Conservation (phyloP, 2,797 vertebrate species). For the Diplodus puntazzo region DNA sequence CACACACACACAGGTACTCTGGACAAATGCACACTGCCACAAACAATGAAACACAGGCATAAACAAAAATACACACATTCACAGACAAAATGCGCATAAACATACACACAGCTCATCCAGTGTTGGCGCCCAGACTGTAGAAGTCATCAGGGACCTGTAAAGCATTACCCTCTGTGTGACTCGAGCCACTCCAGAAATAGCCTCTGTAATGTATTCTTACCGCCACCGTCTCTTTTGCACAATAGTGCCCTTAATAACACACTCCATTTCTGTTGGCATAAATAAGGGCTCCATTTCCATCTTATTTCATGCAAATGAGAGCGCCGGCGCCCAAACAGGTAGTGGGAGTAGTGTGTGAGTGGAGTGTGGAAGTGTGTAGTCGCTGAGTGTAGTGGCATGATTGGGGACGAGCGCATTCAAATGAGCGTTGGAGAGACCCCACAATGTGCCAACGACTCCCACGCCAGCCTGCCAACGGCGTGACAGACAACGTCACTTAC, state of each 20-base stretch:
- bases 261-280: constrained; percentile 88
- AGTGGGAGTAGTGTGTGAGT: constrained; percentile 84
- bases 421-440: constrained; percentile 83
- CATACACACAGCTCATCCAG: constrained; percentile 62
- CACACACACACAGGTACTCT: constrained; percentile 6
- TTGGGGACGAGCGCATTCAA: constrained; percentile 83
- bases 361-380: constrained; percentile 81
- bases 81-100: constrained; percentile 66
- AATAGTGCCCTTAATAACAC: constrained; percentile 88
- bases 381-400: constrained; percentile 78
- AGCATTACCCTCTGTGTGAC: constrained; percentile 86
- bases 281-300: constrained; percentile 88
- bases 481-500: constrained; percentile 85
- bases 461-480: constrained; percentile 79
- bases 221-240: constrained; percentile 85
- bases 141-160: constrained; percentile 86
- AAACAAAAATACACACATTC: constrained; percentile 59
- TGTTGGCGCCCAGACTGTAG: constrained; percentile 77
- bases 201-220: constrained; percentile 87
- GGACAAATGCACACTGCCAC: constrained; percentile 45
- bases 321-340: constrained; percentile 82
- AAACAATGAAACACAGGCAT: constrained; percentile 50
- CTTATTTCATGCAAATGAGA: constrained; percentile 89
- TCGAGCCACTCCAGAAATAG: constrained; percentile 87
- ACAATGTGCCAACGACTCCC: constrained; percentile 84